These are phyloP conservation scores for Myopa tessellatipennis DNA, from an alignment of 2,888 invertebrate species.

Conservation along the genomic window DNA sequence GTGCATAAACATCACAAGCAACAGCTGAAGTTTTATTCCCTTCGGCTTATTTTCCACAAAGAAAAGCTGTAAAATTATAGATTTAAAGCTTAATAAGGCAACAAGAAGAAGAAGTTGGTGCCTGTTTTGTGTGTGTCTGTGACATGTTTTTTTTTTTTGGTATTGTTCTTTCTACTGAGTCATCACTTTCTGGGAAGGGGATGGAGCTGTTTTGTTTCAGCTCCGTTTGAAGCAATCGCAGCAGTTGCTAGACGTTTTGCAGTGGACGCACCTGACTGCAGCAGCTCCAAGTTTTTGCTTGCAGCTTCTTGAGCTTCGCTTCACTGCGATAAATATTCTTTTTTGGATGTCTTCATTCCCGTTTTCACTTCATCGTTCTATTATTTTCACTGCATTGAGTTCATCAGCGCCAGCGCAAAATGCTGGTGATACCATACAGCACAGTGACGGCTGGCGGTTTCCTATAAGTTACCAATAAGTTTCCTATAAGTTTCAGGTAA, in stretches of 20 bases:
- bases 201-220: background rate
- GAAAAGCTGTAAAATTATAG: background rate
- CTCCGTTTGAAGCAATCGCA: conserved; percentile 9
- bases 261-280: conserved; percentile 23
- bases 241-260: background rate
- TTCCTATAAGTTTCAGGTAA: too few relatives aligned
- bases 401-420: background rate
- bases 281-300: conserved; percentile 5
- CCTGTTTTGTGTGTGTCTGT: background rate
- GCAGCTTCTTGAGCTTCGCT: background rate
- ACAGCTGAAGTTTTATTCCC: conserved; percentile 4
- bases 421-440: background rate
- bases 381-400: conserved; percentile 4
- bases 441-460: background rate
- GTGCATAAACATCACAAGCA: background rate
- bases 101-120: background rate
- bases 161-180: background rate
- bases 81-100: background rate
- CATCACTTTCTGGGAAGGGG: background rate
- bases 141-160: background rate
- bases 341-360: background rate
- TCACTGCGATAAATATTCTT: background rate
- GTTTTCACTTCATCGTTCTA: conserved; percentile 15
- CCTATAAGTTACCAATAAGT: too few relatives aligned
- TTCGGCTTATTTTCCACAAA: background rate